Base-by-base conservation (phyloP, 2,888 invertebrate species). In the Diarsia mendica region DNA sequence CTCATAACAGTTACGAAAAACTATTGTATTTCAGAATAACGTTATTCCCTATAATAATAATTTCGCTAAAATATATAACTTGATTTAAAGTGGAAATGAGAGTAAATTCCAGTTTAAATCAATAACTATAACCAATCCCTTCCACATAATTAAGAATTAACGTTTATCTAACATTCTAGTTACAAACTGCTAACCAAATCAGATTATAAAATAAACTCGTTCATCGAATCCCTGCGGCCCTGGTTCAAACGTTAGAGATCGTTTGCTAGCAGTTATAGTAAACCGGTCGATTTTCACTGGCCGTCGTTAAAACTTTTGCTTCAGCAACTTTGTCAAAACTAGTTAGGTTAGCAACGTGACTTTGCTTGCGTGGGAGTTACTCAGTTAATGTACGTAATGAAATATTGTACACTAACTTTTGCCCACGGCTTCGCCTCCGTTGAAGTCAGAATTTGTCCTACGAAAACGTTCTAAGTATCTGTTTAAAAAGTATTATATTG, bases 231-330 rank as follows among this genome's bases (percentile, higher is more conserved):
- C 44, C n/a, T n/a, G n/a, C n/a, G n/a, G n/a, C n/a, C n/a, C n/a
- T 51, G 20, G 28, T 78, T 78, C 13, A 69, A 77, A 53, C 53
- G 6, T 11, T 60, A 51, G 51, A 51, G n/a, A 46, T 61, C 53
- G 46, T 76, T 64, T 20, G 33, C 15, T 18, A 9, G 28, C 58
- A 49, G 49, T 77, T 60, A 66, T 44, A 64, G 58, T 20, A 18
- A 13, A 28, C 33, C 20, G 51, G 48, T 46, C 15, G 46, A 53
- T 39, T 65, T 76, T 39, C 48, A 77, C 67, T 28, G 28, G 48
- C 13, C 61, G 28, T 79, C 61, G 58, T 66, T 65, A 75, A 75
- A 75, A 75, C 65, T 75, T 75, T 48, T 9, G 48, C 77, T 33
- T 2, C 49, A 49, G 18, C 4, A 77, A 75, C 58, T 49, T 75